Evolutionary conservation across 2,113 vertebrate genomes (phyloP).

Genomic region (Hyaena hyaena): DNA sequence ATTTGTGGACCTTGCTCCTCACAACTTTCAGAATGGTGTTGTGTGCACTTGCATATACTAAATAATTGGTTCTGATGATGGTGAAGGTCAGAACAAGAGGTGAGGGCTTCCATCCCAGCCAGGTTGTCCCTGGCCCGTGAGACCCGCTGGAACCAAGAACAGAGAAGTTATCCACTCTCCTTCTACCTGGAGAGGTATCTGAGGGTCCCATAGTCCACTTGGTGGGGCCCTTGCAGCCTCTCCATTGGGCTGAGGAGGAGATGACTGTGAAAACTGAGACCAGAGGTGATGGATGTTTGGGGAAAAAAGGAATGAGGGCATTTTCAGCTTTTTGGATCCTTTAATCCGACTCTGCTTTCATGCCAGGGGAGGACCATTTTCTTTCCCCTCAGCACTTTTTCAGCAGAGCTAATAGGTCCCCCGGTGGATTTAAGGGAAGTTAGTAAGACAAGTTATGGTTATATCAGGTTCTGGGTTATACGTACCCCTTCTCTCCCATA

Average conservation of each 20-base stretch:
- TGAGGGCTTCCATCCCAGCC: not conserved
- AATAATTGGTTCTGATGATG: conserved; percentile 25
- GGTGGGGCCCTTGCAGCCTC: not conserved
- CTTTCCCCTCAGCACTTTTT: conserved; percentile 58
- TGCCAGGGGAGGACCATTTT: conserved; percentile 34
- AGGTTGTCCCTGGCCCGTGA: not conserved
- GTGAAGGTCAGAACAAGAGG: not conserved
- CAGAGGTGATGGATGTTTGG: not conserved
- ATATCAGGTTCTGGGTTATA: not conserved
- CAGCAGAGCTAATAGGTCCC: conserved; percentile 42
- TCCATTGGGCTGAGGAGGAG: not conserved
- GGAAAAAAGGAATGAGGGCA: not conserved
- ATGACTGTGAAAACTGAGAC: not conserved
- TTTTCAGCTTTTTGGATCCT: conserved; percentile 54
- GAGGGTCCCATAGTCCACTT: not conserved
- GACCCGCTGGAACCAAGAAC: not conserved
- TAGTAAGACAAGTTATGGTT: conserved; percentile 44
- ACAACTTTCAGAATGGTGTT: not conserved
- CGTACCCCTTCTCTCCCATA: not conserved
- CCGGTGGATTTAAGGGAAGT: conserved; percentile 49
- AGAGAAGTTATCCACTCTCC: not conserved
- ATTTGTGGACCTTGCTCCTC: conserved; percentile 18
- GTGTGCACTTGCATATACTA: not conserved
- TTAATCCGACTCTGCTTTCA: not conserved
- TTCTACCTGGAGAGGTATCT: not conserved